Conservation (phyloP, 2,888 invertebrate genomes). For the Junonia oenone region DNA sequence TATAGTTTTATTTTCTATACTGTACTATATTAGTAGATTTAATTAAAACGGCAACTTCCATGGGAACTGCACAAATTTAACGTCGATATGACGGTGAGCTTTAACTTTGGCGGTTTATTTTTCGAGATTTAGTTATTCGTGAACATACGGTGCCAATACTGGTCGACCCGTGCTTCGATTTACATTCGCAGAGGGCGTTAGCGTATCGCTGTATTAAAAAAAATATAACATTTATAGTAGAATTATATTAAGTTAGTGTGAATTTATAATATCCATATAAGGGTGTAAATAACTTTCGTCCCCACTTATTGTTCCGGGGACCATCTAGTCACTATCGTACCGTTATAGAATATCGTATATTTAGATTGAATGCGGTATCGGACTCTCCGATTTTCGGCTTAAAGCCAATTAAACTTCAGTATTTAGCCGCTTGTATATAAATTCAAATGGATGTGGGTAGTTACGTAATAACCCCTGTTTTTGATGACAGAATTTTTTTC, state of each 20-base stretch:
- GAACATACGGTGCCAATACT: slow-evolving; percentile 17
- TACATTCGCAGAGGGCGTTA: slow-evolving; percentile 10
- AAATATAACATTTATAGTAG: slow-evolving; percentile 11
- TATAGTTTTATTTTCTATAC: slow-evolving; percentile 46
- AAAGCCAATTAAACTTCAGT: slow-evolving; percentile 51
- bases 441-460: slow-evolving; percentile 9
- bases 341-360: slow-evolving; percentile 37
- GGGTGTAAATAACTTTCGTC: slow-evolving; percentile 61
- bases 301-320: slow-evolving; percentile 46
- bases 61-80: slow-evolving; percentile 64
- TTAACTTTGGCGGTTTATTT: slow-evolving; percentile 48
- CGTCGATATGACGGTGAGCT: slow-evolving; percentile 46
- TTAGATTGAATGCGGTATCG: slow-evolving; percentile 32
- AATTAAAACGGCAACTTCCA: slow-evolving; percentile 55
- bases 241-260: slow-evolving; percentile 53
- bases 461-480: slow-evolving; percentile 10
- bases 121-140: slow-evolving; percentile 50
- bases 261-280: slow-evolving; percentile 58
- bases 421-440: slow-evolving; percentile 57
- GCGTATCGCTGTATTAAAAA: slow-evolving; percentile 6
- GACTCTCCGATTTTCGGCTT: slow-evolving; percentile 37
- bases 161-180: slow-evolving; percentile 4
- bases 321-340: slow-evolving; percentile 69
- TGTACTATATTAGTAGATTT: slow-evolving; percentile 47
- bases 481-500: slow-evolving; percentile 13